Evolutionary conservation across 2,888 invertebrate species (phyloP).

Genomic region (Serripes groenlandicus): DNA sequence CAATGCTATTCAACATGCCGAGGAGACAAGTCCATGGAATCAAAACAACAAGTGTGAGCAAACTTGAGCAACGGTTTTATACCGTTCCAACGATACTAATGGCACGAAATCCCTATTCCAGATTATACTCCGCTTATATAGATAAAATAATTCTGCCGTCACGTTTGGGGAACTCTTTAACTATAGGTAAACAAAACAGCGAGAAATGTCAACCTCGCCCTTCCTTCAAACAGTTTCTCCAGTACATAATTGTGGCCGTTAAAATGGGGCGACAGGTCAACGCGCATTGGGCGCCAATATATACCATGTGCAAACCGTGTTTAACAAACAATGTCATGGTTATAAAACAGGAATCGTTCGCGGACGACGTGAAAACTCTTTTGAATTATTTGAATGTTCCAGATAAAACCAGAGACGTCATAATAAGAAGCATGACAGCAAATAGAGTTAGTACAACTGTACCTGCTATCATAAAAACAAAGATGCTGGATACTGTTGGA

Average conservation of each 20-base stretch:
- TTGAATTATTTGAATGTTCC: neutral
- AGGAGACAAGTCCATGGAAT: neutral
- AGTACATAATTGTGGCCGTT: neutral
- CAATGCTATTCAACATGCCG: neutral
- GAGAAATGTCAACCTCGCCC: neutral
- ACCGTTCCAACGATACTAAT: neutral
- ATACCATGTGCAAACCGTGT: slow-evolving; percentile 4
- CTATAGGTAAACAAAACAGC: neutral
- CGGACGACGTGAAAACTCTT: neutral
- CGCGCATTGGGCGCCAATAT: slow-evolving; percentile 5
- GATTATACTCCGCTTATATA: slow-evolving; percentile 3
- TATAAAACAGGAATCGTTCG: slow-evolving; percentile 5
- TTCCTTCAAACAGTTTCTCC: neutral
- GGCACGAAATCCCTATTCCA: neutral
- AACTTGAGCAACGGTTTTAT: neutral
- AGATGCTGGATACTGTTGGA: too few species aligned
- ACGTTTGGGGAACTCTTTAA: neutral
- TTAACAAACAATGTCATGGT: neutral
- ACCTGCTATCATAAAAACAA: neutral
- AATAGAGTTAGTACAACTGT: neutral
- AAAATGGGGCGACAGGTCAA: neutral
- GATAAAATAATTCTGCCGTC: neutral
- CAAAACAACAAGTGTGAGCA: neutral
- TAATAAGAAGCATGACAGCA: neutral
- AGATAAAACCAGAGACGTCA: neutral